Conservation (phyloP, 2,888 invertebrate genomes). For the Meta bourneti region DNA sequence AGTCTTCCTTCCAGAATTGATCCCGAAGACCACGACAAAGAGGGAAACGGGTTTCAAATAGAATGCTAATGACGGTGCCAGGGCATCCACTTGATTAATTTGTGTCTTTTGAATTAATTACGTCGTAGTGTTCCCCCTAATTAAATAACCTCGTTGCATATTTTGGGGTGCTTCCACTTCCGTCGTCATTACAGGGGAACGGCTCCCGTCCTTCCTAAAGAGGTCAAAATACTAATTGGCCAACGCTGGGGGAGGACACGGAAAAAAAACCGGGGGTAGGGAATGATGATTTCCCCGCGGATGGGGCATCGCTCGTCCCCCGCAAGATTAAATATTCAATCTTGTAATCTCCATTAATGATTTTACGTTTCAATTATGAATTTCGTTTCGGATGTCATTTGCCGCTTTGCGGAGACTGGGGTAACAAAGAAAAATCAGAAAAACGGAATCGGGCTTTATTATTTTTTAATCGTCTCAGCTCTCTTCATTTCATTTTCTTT, state of each 20-base stretch:
- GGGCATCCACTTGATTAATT: constrained; percentile 61
- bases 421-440: constrained; percentile 10
- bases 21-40: constrained; percentile 30
- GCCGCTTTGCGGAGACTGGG: background rate
- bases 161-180: constrained; percentile 27
- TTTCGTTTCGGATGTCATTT: constrained; percentile 47
- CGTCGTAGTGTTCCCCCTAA: constrained; percentile 61
- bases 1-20: constrained; percentile 43
- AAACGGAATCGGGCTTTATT: constrained; percentile 37
- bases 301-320: constrained; percentile 6
- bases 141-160: constrained; percentile 71
- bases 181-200: constrained; percentile 51
- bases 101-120: constrained; percentile 72
- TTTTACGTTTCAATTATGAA: constrained; percentile 69
- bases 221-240: constrained; percentile 71
- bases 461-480: constrained; percentile 52
- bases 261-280: constrained; percentile 6
- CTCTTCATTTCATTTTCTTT: constrained; percentile 10
- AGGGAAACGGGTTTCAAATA: constrained; percentile 64
- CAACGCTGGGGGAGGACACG: constrained; percentile 1
- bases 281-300: constrained; percentile 43
- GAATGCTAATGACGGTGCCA: constrained; percentile 63
- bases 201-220: constrained; percentile 13
- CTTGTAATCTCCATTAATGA: constrained; percentile 70
- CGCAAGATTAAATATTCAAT: constrained; percentile 66